Base-by-base conservation (phyloP, 2,113 vertebrate species). In the Edolisoma coerulescens region DNA sequence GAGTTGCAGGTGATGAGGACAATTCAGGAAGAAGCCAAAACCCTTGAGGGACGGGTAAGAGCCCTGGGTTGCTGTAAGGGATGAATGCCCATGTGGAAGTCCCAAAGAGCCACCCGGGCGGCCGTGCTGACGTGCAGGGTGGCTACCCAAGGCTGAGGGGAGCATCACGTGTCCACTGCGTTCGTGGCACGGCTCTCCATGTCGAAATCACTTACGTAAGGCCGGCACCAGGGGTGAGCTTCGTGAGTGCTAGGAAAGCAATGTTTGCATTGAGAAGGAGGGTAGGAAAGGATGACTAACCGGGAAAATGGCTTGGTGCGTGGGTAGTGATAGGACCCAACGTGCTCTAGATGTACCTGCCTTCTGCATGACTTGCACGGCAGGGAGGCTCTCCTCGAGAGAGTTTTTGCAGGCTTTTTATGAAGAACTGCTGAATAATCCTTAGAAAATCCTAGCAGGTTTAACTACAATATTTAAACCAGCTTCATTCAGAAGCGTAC, bases 231-330 rank as follows among this genome's bases (percentile, higher is more conserved):
- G 41, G 80, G 47, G 15, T 93, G 75, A 88, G 85, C 84, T 95
- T 88, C 3, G 1, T 2, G 88, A 94, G 74, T 61, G 50, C 45
- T 73, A 41, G 94, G 85, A 41, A 20, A 76, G 82, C 53, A 83
- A 41, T 93, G 84, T 95, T 95, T 89, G 74, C 57, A 6, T 49
- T 59, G 83, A 70, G 88, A 83, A 85, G 86, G 41, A 91, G 81
- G 57, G 63, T 4, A 64, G 75, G 94, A 68, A 59, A 32, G 84
- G 82, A 91, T 78, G 35, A 77, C 61, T 89, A 91, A 95, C 70
- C 3, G 9, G 60, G 81, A 93, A 78, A 83, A 68, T 67, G 81
- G 39, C 24, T 74, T 61, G 77, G 41, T 73, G 83, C 10, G 39
- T 88, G 81, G 53, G 41, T 49, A 84, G 89, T 9, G 0, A 49